Conservation (phyloP, 2,888 invertebrate species). For the Pseudococcus longispinus region DNA sequence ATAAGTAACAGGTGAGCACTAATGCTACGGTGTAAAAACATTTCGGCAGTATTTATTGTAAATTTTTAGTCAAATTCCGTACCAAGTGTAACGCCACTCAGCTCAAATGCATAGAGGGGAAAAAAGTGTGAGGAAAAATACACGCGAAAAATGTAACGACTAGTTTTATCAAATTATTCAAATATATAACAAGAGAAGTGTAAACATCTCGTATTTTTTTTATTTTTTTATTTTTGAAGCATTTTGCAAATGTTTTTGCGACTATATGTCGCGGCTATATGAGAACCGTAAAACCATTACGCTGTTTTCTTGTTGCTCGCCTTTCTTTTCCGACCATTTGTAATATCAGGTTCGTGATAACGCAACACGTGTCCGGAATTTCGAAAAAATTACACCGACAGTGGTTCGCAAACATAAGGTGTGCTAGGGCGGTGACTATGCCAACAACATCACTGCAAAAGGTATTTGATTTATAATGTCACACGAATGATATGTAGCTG, state of each 20-base stretch:
- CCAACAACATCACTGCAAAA: constrained; percentile 7
- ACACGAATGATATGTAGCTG: not conserved
- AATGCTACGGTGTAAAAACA: not conserved
- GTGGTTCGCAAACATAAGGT: constrained; percentile 15
- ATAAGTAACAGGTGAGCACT: not conserved
- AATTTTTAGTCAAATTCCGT: not conserved
- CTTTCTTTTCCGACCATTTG: constrained; percentile 47
- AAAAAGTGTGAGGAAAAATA: constrained; percentile 21
- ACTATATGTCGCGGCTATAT: constrained; percentile 33
- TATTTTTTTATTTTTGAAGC: constrained; percentile 36
- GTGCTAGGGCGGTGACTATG: not conserved
- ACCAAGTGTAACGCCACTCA: not conserved
- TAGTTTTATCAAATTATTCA: constrained; percentile 45
- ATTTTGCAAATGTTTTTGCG: constrained; percentile 44
- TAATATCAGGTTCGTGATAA: constrained; percentile 54
- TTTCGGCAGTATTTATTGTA: not conserved
- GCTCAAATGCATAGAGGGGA: not conserved
- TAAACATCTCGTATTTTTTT: constrained; percentile 39
- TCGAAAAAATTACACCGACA: constrained; percentile 24
- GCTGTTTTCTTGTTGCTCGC: constrained; percentile 49
- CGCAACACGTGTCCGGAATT: constrained; percentile 53
- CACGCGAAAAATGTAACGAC: constrained; percentile 18
- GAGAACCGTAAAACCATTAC: constrained; percentile 48
- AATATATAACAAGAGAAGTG: constrained; percentile 39
- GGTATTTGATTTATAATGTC: constrained; percentile 19